These are phyloP conservation scores for Eleutherodactylus coqui DNA, from an alignment of 2,797 vertebrate genomes.

Conservation along the genomic window DNA sequence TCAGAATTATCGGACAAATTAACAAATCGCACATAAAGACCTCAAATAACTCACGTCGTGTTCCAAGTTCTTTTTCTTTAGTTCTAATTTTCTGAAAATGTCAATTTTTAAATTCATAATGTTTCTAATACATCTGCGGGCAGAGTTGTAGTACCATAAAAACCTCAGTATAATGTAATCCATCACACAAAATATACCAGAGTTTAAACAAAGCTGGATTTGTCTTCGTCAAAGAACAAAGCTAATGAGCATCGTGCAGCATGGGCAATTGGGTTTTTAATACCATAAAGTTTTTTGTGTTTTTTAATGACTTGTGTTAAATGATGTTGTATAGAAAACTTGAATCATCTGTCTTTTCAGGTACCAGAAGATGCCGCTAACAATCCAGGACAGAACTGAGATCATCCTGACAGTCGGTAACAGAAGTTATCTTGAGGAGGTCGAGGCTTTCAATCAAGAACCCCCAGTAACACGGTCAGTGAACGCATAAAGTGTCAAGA, in stretches of 20 bases:
- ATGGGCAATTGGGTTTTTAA: background rate
- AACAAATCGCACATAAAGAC: conserved; percentile 28
- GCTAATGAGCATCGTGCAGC: background rate
- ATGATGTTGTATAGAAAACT: too few relatives aligned
- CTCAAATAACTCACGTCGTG: conserved; percentile 34
- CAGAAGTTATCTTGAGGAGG: too few relatives aligned
- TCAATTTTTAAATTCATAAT: conserved; percentile 45
- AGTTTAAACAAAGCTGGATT: conserved; percentile 29
- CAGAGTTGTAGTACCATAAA: conserved; percentile 42
- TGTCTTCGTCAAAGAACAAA: conserved; percentile 1
- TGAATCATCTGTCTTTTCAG: too few relatives aligned
- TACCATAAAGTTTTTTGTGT: too few relatives aligned
- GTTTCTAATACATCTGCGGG: conserved; percentile 48
- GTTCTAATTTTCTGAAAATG: conserved; percentile 47
- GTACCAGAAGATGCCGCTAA: too few relatives aligned
- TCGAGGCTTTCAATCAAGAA: too few relatives aligned
- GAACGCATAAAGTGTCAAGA: too few relatives aligned
- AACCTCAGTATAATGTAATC: conserved; percentile 36
- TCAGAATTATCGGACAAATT: conserved; percentile 24
- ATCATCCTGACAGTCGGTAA: too few relatives aligned
- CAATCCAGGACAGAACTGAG: too few relatives aligned
- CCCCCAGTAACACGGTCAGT: too few relatives aligned
- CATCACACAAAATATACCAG: conserved; percentile 32
- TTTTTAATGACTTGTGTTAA: too few relatives aligned
- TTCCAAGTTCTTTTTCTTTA: conserved; percentile 48